Evolutionary conservation across 2,888 invertebrate genomes (phyloP), one percentile per base, ranked within the genome.

Genomic region (Pocota personata): DNA sequence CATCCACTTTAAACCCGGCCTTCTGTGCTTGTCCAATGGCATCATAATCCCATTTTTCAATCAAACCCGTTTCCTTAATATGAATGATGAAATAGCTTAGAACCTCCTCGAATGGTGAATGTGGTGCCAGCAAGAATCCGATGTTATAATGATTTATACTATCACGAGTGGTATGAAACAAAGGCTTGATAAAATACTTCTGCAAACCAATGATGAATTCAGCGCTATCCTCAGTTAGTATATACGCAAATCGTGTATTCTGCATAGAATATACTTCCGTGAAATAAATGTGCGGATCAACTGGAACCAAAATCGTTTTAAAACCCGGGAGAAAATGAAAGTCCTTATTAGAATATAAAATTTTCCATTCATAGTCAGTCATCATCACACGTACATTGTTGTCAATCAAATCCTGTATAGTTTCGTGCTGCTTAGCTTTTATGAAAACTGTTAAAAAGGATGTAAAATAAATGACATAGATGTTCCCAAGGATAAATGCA

Each of bases 41-140:
- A 21, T 71, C 46, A 8, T 32, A 2, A n/a, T 40, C 16, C 86
- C 86, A 86, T 48, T 86, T 86, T 1, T 19, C 3, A 14, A 82
- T 32, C 32, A 86, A 32, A 2, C 86, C 86, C 14, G 76, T 66
- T 1, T 72, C 71, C 57, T 14, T 50, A 8, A 72, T 24, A 3
- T 58, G n/a, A 0, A 86, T 14, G 10, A 86, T 82, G 4, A 76
- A 82, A 6, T 3, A 24, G 55, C 72, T 24, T 0, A 80, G n/a
- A 12, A 76, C 72, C 14, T 76, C 60, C 1, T 37, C 16, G 21
- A 72, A 77, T 1, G 76, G 80, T 2, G 80, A 82, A 35, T 80
- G 66, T 1, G 37, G 1, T 4, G 8, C 16, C 35, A 84, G 12
- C 0, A 76, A 19, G 27, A 71, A 78, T 19, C 16, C 43, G 10